Conservation (phyloP, 2,797 vertebrate species). For the Dromococcyx pavoninus region DNA sequence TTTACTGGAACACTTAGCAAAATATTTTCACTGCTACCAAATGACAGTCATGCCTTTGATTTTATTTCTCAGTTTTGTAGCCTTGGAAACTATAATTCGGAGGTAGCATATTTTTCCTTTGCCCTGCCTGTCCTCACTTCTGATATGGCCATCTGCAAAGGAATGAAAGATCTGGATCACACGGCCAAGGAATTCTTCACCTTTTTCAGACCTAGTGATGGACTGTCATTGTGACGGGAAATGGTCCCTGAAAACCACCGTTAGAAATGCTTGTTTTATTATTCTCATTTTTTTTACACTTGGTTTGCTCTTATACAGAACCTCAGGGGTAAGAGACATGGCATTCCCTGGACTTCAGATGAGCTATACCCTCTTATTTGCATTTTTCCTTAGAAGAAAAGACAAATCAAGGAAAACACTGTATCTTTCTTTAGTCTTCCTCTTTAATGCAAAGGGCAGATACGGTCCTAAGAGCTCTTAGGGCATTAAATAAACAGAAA, state of each 20-base stretch:
- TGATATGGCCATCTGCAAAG: not conserved
- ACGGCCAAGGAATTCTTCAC: not conserved
- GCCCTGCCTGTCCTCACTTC: not conserved
- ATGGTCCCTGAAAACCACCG: not conserved
- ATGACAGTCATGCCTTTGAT: not conserved
- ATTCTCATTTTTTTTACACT: not conserved
- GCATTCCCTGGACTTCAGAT: not conserved
- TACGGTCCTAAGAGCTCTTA: not conserved
- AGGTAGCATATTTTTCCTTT: not conserved
- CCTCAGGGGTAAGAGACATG: not conserved
- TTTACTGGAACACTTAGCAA: constrained; percentile 58
- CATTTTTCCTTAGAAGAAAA: not conserved
- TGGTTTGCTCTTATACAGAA: not conserved
- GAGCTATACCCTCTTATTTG: not conserved
- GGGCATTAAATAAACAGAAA: not conserved
- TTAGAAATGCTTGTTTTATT: not conserved
- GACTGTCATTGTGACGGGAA: not conserved
- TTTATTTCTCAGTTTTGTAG: constrained; percentile 22
- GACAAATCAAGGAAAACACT: not conserved
- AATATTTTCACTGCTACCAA: constrained; percentile 51
- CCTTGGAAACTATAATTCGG: not conserved
- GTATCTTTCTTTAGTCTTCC: not conserved
- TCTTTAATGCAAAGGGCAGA: not conserved
- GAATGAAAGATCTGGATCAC: not conserved
- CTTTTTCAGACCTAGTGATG: not conserved